Evolutionary conservation across 2,797 vertebrate species (phyloP).

Genomic region (Poecile montanus): DNA sequence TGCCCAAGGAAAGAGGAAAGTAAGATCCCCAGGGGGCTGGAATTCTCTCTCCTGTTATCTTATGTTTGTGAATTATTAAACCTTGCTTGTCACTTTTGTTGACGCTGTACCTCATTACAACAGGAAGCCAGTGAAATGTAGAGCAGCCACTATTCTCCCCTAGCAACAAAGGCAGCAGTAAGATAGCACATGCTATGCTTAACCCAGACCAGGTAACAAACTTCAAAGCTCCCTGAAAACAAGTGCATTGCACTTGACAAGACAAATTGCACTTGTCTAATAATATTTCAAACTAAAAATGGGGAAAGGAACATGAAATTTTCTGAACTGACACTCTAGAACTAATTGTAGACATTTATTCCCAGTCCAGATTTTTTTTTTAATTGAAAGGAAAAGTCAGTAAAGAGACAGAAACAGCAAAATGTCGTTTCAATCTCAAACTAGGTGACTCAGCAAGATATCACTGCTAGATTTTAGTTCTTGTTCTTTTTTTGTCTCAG

Average conservation of each 20-base stretch:
- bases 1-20: not conserved
- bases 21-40: not conserved
- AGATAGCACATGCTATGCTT: not conserved
- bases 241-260: not conserved
- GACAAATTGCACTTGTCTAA: not conserved
- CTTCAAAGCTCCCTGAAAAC: not conserved
- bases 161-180: not conserved
- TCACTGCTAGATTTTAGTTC: not conserved
- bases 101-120: fast-evolving
- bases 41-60: not conserved
- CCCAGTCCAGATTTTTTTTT: not conserved
- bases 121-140: not conserved
- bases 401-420: not conserved
- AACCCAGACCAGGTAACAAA: not conserved
- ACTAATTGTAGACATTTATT: not conserved
- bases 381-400: not conserved
- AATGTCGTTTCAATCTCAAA: not conserved
- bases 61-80: not conserved
- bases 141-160: not conserved
- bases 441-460: not conserved
- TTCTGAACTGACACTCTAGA: not conserved
- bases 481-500: not conserved
- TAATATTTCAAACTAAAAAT: not conserved
- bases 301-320: not conserved
- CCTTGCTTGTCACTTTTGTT: not conserved